These are phyloP conservation scores for Nesogale talazaci DNA, from an alignment of 2,113 vertebrate genomes.

Conservation along the genomic window DNA sequence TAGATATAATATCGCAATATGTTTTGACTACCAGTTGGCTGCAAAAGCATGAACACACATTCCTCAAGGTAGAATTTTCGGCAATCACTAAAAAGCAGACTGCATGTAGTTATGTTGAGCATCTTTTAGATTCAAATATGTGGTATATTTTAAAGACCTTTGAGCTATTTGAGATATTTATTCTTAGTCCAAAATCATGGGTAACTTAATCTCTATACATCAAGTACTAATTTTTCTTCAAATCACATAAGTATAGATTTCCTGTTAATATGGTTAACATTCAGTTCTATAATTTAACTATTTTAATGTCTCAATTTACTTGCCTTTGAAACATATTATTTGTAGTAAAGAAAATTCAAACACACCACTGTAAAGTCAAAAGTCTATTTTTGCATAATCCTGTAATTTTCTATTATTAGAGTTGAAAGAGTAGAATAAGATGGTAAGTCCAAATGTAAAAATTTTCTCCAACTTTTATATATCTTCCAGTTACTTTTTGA, in stretches of 20 bases:
- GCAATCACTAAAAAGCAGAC: background rate
- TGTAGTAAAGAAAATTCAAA: conserved; percentile 38
- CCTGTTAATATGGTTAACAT: background rate
- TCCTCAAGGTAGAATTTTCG: background rate
- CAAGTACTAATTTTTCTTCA: background rate
- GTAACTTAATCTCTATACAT: background rate
- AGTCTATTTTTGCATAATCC: background rate
- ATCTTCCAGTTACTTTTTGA: background rate
- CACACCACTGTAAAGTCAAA: conserved; percentile 20
- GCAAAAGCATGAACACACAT: background rate
- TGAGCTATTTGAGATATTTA: background rate
- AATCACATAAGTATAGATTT: background rate
- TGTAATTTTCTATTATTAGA: background rate
- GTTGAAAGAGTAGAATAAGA: background rate
- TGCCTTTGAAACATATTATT: conserved; percentile 25
- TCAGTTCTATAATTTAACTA: conserved; percentile 8
- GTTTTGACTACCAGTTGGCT: background rate
- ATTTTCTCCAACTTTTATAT: background rate
- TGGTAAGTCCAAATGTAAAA: background rate
- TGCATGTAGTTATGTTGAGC: background rate
- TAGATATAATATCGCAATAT: background rate
- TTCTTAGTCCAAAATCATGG: background rate
- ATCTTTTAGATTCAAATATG: background rate
- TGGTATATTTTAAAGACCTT: background rate
- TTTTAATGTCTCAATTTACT: conserved; percentile 10